Base-by-base conservation (phyloP, 2,888 invertebrate genomes). In the Pseudococcus jackbeardsleyi region DNA sequence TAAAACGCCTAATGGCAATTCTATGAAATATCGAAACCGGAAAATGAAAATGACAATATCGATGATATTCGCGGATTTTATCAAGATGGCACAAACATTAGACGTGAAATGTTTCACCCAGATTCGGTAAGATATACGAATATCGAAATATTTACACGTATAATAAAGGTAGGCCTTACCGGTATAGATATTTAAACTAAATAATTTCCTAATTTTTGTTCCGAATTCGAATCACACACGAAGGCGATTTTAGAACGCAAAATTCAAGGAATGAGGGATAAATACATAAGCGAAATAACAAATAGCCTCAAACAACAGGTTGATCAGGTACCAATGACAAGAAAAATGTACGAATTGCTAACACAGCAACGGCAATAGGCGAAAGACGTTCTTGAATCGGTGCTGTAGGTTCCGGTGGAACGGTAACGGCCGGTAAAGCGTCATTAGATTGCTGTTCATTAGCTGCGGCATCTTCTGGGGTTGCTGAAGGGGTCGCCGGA, bases 241-340 rank as follows among this genome's bases (percentile, higher is more conserved):
- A 15, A 17, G 33, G 15, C 17, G 33, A 72, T 33, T 72, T 17
- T n/a, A 46, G 46, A 82, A 46, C 46, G 46, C 46, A 82, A 39
- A 33, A 82, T 46, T 77, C n/a, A 12, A 42, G 79, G 42, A 82
- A 82, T 82, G 42, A 82, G 46, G 33, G 26, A 33, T 15, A 64
- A 64, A 22, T 64, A 59, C 15, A 64, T 64, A 72, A 72, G 33
- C 72, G 72, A 72, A 26, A 72, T 72, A 72, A 68, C 19, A 68
- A 26, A 72, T 17, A 46, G 11, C 2, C 82, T 88, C 42, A 88
- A 42, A 88, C 54, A 26, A 82, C 82, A 15, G 77, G 88, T 54
- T 88, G 88, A 79, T 88, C 88, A 33, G 88, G 88, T 54, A 88
- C 88, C 9, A 88, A 39, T 33, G 88, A 88, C 54, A 88, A 19